These are phyloP conservation scores for Thomomys bottae DNA, from an alignment of 2,113 vertebrate species.

Conservation along the genomic window DNA sequence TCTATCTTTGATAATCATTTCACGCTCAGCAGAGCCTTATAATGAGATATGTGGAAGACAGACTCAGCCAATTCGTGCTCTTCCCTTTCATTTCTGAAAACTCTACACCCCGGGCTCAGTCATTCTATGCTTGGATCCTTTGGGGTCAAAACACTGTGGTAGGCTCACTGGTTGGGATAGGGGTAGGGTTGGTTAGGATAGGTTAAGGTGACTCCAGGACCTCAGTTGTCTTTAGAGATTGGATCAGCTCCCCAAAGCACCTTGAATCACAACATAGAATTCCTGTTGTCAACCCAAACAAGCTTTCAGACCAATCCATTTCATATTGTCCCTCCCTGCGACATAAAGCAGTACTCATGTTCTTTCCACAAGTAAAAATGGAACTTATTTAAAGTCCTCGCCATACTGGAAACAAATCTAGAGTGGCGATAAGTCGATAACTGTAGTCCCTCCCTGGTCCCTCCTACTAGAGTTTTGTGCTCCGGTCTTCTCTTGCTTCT, in stretches of 20 bases:
- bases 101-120: background rate
- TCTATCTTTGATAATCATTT: slow-evolving; percentile 30
- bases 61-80: background rate
- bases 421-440: background rate
- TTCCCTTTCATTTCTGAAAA: background rate
- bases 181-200: too few relatives aligned
- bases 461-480: background rate
- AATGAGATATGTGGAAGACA: background rate
- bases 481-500: background rate
- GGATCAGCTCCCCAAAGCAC: background rate
- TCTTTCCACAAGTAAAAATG: background rate
- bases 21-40: background rate
- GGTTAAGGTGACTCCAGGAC: background rate
- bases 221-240: background rate
- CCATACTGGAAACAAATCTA: background rate
- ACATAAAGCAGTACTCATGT: background rate
- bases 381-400: background rate
- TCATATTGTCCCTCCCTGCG: background rate
- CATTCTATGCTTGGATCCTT: background rate
- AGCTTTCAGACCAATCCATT: background rate
- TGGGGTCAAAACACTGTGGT: background rate
- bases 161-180: background rate
- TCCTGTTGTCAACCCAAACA: background rate
- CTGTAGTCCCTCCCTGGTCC: background rate
- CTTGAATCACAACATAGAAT: background rate